Conservation (phyloP, 92 coral and sea anemone genomes). For the Palythoa heliodiscus region DNA sequence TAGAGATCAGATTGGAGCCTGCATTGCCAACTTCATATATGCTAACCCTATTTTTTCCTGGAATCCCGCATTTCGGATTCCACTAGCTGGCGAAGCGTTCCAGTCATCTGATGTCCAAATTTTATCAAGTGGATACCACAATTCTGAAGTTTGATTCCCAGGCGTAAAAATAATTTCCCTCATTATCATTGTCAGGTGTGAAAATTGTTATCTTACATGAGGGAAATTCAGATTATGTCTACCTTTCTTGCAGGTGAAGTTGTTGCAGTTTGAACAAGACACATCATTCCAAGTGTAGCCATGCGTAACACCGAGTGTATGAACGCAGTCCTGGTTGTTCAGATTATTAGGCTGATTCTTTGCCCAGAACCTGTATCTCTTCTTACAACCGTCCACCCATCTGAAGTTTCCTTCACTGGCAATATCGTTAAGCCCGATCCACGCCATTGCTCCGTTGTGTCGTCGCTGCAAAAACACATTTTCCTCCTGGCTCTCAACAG, state of each 20-base stretch:
- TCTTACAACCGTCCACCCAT: conserved; percentile 63
- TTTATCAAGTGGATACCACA: no score
- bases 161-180: no score
- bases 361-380: conserved; percentile 62
- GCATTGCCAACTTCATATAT: no score
- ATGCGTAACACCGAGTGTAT: conserved; percentile 39
- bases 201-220: no score
- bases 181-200: no score
- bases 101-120: no score
- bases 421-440: conserved; percentile 76
- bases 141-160: no score
- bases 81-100: no score
- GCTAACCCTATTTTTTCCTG: no score
- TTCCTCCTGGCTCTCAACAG: conserved; percentile 54
- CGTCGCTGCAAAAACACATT: conserved; percentile 66
- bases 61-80: no score
- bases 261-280: conserved; percentile 49
- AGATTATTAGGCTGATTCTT: conserved; percentile 56
- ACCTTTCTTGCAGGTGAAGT: conserved; percentile 63
- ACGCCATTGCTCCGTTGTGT: conserved; percentile 70
- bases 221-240: background rate
- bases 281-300: conserved; percentile 66
- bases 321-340: conserved; percentile 59
- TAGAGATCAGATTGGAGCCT: no score
- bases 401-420: conserved; percentile 65